phyloP scores from a whole-genome alignment of 2,797 vertebrate species.

The Phoeniculus purpureus region DNA sequence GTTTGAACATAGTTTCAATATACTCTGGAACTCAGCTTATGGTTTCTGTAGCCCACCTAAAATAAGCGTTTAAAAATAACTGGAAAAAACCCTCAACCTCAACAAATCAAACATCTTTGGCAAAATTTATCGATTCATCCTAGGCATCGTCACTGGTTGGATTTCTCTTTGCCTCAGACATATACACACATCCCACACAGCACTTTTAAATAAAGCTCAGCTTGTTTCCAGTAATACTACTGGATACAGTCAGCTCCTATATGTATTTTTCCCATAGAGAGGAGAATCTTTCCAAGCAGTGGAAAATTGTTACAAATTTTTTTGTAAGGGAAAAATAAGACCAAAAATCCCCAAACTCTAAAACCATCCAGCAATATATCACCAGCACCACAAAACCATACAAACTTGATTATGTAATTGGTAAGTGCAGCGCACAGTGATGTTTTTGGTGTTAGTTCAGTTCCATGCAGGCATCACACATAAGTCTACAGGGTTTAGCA shows the following conservation, averaged over 20 bases:
- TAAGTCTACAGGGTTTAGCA: not conserved
- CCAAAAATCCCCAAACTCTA: not conserved
- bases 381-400: fast-evolving
- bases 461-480: not conserved
- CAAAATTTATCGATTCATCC: not conserved
- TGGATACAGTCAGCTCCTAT: not conserved
- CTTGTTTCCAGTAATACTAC: not conserved
- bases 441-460: not conserved
- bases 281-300: not conserved
- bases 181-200: not conserved
- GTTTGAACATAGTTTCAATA: not conserved
- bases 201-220: not conserved
- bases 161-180: not conserved
- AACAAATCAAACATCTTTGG: not conserved
- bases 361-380: not conserved
- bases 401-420: not conserved
- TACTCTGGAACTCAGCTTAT: not conserved
- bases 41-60: not conserved
- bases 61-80: not conserved
- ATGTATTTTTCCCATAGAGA: not conserved
- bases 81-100: not conserved
- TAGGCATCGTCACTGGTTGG: not conserved
- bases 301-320: not conserved
- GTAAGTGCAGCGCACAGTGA: not conserved
- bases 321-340: too few species aligned